Base-by-base conservation (phyloP, 2,888 invertebrate species). In the Epinotia bilunana region DNA sequence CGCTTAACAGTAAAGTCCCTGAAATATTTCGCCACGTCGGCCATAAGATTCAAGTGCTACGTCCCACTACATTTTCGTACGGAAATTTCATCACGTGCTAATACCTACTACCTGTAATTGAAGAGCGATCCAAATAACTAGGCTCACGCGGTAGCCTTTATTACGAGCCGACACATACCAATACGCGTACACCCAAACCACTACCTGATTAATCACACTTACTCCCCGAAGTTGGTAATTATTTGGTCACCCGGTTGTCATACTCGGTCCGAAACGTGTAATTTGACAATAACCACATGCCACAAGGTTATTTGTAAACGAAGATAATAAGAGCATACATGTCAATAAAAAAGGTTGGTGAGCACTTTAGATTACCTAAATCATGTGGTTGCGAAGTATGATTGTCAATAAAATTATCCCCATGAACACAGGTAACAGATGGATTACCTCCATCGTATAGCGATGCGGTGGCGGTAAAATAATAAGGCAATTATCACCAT, bases 221-320 rank as follows among this genome's bases (percentile, higher is more conserved):
- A n/a, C n/a, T 20, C 53, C 0, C 33, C 39, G 39, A 18, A 2
- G 20, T 20, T 20, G 9, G 33, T n/a, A 39, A 62, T 62, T 62
- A 43, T 9, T 39, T 53, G 16, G 20, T 53, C 55, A 62, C 20
- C 28, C 28, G 33, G 11, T 46, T 64, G 46, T 23, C 68, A 61
- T 33, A 16, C 28, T 33, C 28, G 12, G 18, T 13, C 57, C 33
- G 72, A 58, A 49, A 33, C 72, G 55, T 58, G 65, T 60, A 58
- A 65, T 72, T 64, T 20, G 33, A 20, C 65, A n/a, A 28, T 7
- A 49, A 62, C 16, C 58, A 46, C 64, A 57, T 53, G 28, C 72
- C 20, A 43, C 64, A 46, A 64, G 72, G 72, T 69, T 69, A 58
- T 43, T 46, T 46, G 46, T 60, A 46, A 69, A n/a, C n/a, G 11